Conservation (phyloP, 2,113 vertebrate genomes). For the Chroicocephalus ridibundus region DNA sequence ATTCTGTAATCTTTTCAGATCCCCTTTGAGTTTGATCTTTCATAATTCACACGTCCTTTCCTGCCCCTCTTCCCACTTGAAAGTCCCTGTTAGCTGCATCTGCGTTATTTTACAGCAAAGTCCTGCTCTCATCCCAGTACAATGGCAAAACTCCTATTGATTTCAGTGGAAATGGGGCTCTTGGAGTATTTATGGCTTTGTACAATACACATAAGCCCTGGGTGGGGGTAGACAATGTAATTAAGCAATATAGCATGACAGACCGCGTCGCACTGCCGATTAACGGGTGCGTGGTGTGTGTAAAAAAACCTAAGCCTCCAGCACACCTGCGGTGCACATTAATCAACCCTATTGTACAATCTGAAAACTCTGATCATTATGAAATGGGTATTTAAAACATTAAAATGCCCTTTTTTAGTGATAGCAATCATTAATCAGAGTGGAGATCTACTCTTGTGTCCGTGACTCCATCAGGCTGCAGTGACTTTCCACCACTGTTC, state of each 20-base stretch:
- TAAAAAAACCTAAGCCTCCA: conserved; percentile 27
- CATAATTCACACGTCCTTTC: background rate
- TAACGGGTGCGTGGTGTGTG: background rate
- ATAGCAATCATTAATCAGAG: conserved; percentile 2
- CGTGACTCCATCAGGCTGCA: background rate
- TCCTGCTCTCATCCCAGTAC: background rate
- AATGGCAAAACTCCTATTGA: conserved; percentile 19
- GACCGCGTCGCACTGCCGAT: background rate
- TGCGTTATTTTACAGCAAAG: background rate
- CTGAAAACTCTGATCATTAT: conserved; percentile 10
- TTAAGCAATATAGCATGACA: background rate
- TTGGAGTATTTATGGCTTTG: conserved; percentile 38
- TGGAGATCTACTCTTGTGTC: background rate
- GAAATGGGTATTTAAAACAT: conserved; percentile 31
- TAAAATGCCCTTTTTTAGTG: conserved; percentile 19
- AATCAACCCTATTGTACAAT: background rate
- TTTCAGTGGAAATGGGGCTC: conserved; percentile 1
- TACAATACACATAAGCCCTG: background rate
- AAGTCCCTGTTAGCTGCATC: background rate
- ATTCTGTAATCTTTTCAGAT: conserved; percentile 26
- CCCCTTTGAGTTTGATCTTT: background rate
- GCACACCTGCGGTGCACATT: conserved; percentile 16
- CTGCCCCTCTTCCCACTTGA: background rate
- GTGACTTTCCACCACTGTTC: background rate
- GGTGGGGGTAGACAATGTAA: background rate